Base-by-base conservation (phyloP, 2,888 invertebrate genomes). In the Orthosia gothica region DNA sequence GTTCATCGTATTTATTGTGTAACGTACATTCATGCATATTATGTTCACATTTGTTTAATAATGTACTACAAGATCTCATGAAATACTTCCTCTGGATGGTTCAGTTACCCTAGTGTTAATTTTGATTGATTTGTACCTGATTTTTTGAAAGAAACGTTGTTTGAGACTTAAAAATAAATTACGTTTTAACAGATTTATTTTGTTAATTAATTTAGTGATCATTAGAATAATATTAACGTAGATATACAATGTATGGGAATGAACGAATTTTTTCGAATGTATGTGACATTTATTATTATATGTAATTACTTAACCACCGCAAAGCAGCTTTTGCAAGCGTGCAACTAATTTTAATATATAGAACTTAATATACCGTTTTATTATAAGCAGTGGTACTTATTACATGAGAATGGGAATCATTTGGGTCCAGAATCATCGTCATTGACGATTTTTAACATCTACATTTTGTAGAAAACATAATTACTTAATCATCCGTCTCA, bases 41-140 rank as follows among this genome's bases (percentile, higher is more conserved):
- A 86, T 87, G 70, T 89, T 85, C 86, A 85, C 81, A 86, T 85
- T 74, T 85, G 81, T 87, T 76, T 88, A 85, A 84, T 86, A 88
- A 87, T 89, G 86, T 89, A 91, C 89, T 92, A 92, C 91, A 89
- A 91, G 96, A 96, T 96, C 96, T 96, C 96, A 96, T 89, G 86
- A 84, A 88, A 89, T 89, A 93, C 94, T 95, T 95, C 95, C 95
- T 93, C 90, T 93, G 91, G 91, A 92, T 92, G 89, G 1, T 95
- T 95, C 92, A 94, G 96, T 96, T 96, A 96, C 96, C 96, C 93
- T 96, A 95, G 95, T 93, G 86, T 93, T 95, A 95, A 93, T 95
- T 95, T 95, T 89, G 89, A 92, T 95, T 95, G 91, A 94, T 96
- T 96, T 95, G 96, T 96, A 96, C 96, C 96, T 96, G 96, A 96